Evolutionary conservation across 92 coral and sea anemone genomes (phyloP).

Genomic region (Parazoanthus swiftii): DNA sequence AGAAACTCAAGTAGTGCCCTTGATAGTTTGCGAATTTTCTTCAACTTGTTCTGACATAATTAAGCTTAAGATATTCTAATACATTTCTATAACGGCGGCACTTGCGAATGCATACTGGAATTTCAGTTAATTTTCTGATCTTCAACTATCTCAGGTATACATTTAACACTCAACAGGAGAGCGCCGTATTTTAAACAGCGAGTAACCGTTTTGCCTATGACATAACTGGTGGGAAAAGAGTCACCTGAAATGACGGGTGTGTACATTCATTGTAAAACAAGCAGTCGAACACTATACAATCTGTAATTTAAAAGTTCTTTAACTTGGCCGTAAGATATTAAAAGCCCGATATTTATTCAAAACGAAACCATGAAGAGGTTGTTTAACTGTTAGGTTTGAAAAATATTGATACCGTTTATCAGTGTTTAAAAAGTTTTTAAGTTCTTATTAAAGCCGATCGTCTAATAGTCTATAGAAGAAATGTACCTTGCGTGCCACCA

Average conservation of each 20-base stretch:
- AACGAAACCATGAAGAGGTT: neutral
- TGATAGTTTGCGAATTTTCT: neutral
- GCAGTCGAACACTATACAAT: neutral
- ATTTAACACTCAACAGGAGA: neutral
- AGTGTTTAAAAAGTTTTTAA: slow-evolving; percentile 5
- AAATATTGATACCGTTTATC: neutral
- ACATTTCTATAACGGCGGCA: neutral
- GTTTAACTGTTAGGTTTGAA: slow-evolving; percentile 7
- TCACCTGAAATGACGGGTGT: slow-evolving; percentile 30
- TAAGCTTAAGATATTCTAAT: too few species aligned
- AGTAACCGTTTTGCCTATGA: neutral
- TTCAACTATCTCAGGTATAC: neutral
- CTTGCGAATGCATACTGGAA: neutral
- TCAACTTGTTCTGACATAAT: neutral
- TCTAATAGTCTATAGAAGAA: neutral
- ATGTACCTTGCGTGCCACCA: neutral
- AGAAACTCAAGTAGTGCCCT: neutral
- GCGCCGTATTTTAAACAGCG: neutral
- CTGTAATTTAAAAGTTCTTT: neutral
- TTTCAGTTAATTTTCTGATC: neutral
- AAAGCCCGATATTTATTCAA: slow-evolving; percentile 11
- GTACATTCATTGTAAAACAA: slow-evolving; percentile 17
- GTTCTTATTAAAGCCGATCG: slow-evolving; percentile 1
- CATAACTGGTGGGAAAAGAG: slow-evolving; percentile 19
- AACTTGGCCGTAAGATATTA: slow-evolving; percentile 10